These are phyloP conservation scores for Andrena minutula DNA, from an alignment of 2,888 invertebrate species.

Conservation along the genomic window DNA sequence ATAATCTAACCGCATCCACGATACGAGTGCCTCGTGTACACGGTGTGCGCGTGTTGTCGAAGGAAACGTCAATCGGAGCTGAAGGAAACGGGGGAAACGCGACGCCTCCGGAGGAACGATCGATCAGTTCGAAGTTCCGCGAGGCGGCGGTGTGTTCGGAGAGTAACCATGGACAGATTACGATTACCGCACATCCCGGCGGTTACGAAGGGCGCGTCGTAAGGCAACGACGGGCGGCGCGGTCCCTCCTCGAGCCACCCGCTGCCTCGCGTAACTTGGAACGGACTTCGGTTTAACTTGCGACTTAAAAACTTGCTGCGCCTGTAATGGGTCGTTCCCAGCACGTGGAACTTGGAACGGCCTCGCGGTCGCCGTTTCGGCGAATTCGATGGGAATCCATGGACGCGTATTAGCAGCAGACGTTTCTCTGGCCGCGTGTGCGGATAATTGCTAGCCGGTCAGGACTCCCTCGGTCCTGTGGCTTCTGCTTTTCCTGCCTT, in stretches of 20 bases:
- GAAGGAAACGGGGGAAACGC: neutral
- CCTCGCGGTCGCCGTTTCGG: constrained; percentile 33
- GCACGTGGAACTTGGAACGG: constrained; percentile 30
- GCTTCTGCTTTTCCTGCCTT: neutral
- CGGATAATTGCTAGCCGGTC: constrained; percentile 40
- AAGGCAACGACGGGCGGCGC: neutral
- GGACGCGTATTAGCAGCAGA: constrained; percentile 32
- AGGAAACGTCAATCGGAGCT: neutral
- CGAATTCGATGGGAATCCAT: constrained; percentile 26
- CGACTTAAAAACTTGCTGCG: constrained; percentile 53
- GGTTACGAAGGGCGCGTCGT: constrained; percentile 3
- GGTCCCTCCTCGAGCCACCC: neutral
- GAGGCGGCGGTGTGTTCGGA: neutral
- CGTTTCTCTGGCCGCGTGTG: constrained; percentile 46
- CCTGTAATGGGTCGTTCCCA: constrained; percentile 37
- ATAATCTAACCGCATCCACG: neutral
- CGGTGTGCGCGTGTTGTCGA: neutral
- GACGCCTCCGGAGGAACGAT: neutral
- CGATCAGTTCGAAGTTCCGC: neutral
- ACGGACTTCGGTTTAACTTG: constrained; percentile 10
- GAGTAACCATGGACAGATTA: neutral
- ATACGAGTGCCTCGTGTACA: neutral
- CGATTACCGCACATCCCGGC: neutral
- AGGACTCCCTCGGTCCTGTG: neutral
- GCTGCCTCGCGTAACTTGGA: constrained; percentile 15